Evolutionary conservation across 2,888 invertebrate species (phyloP), one percentile per base, ranked within the genome.

Genomic region (Lamellibrachia satsuma): DNA sequence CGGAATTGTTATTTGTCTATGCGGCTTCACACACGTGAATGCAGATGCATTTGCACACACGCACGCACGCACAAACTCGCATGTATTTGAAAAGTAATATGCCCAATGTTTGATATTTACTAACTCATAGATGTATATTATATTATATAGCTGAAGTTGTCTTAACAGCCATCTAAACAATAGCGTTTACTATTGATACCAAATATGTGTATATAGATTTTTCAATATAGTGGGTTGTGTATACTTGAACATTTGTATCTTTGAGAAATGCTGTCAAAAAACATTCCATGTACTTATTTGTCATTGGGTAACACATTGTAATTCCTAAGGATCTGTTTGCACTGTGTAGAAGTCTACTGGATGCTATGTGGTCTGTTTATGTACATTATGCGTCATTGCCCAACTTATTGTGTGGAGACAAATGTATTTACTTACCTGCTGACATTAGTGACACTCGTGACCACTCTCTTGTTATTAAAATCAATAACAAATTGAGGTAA

Each of bases 121-220:
- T 11, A 75, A 75, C 75, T 75, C 75, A 75, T 22, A 75, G 75
- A 75, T 4, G 39, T 39, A 75, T 3, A 6, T 15, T 55, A 55
- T 75, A 75, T 75, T 75, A 11, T n/a, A 75, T n/a, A 6, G 75
- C 75, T 22, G 22, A 75, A 15, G n/a, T 75, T 75, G 22, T 22
- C 39, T 39, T 39, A 39, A 39, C 75, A 75, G 75, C 75, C n/a
- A 75, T 75, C 75, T 75, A 15, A 75, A 22, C 75, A 75, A 2
- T 75, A 75, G 75, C 22, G 2, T 75, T 11, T 75, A 75, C 75
- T 75, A n/a, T 75, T 75, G 75, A 75, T 75, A 22, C 75, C 75
- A 75, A 75, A 75, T 75, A 22, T 75, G 75, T 75, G 75, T 75
- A 75, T 75, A 75, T 75, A 75, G 75, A 75, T 75, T 75, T 75